A percentile compares a stretch with the other conserved stretches of the same genome.
Conservation (phyloP, 2,113 vertebrate genomes). For the Junco hyemalis region DNA sequence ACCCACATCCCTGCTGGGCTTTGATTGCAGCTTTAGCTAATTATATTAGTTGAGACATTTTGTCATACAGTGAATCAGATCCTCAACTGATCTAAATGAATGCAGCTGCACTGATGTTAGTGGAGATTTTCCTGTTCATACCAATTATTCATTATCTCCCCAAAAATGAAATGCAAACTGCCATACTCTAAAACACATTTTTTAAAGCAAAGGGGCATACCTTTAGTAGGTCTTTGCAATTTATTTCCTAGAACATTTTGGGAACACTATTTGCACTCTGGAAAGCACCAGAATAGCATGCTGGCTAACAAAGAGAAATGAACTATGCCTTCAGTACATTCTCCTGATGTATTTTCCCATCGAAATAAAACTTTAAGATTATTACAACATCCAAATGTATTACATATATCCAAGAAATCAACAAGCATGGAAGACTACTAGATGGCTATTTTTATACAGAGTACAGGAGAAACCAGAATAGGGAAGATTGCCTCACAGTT, state of each 20-base stretch:
- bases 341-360: background rate
- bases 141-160: background rate
- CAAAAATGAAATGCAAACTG: background rate
- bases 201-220: background rate
- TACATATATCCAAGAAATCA: background rate
- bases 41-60: constrained; percentile 47
- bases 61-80: constrained; percentile 42
- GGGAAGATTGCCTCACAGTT: background rate
- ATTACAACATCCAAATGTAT: background rate
- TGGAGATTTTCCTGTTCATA: background rate
- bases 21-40: constrained; percentile 35
- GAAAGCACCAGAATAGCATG: background rate
- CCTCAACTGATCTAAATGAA: constrained; percentile 29
- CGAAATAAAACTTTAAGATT: background rate
- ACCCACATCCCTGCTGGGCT: constrained; percentile 22
- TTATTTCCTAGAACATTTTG: background rate
- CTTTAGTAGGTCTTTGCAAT: background rate
- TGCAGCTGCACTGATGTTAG: constrained; percentile 6
- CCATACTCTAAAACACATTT: background rate
- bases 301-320: background rate
- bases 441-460: background rate
- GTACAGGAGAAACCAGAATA: background rate
- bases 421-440: background rate
- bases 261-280: background rate
- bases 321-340: background rate